These are phyloP conservation scores for Gallirallus australis DNA, from an alignment of 2,797 vertebrate species.

Conservation along the genomic window DNA sequence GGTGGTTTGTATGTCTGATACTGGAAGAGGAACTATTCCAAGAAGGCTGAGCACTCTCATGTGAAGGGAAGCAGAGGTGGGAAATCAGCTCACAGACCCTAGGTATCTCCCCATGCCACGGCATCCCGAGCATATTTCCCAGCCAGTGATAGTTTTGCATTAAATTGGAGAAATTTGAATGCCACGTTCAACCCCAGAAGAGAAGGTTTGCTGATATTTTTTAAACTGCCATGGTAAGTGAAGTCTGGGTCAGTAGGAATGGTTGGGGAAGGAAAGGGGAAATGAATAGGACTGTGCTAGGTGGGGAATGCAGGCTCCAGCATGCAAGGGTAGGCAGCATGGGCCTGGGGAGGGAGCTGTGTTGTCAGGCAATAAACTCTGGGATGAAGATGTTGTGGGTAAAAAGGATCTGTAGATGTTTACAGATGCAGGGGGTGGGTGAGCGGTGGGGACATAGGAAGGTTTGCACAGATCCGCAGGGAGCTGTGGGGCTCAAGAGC, in stretches of 20 bases:
- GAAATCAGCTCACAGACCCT: not conserved
- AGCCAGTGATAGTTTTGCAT: not conserved
- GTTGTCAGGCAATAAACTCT: not conserved
- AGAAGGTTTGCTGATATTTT: not conserved
- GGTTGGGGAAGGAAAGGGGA: not conserved
- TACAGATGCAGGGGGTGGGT: not conserved
- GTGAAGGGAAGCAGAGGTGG: not conserved
- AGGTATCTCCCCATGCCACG: not conserved
- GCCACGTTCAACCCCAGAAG: not conserved
- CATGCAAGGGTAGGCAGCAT: not conserved
- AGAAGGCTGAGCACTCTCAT: not conserved
- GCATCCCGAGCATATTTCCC: not conserved
- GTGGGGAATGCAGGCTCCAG: not conserved
- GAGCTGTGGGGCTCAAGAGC: not conserved
- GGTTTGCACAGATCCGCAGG: not conserved
- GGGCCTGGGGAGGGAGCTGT: not conserved
- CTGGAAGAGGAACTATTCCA: not conserved
- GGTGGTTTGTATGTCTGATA: not conserved
- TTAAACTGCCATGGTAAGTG: not conserved
- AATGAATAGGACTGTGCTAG: not conserved
- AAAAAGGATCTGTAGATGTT: not conserved
- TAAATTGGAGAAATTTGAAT: not conserved
- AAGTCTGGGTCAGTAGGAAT: not conserved
- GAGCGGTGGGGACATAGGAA: not conserved
- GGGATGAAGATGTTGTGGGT: not conserved